Evolutionary conservation across 2,888 invertebrate genomes (phyloP), one percentile per base, ranked within the genome.

Genomic region (Cantharis lateralis): DNA sequence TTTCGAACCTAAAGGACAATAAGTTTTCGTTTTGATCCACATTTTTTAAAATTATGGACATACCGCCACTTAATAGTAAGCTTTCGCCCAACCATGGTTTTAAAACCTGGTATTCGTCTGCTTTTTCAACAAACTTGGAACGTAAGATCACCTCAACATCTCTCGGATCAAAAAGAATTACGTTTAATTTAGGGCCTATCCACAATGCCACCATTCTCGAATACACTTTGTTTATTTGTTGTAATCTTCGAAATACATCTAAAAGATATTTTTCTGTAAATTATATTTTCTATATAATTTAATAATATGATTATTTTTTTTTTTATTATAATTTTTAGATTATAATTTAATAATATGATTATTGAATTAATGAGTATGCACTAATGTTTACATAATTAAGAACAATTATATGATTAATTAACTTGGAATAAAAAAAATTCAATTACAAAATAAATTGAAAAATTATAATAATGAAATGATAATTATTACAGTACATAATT

Each of bases 51-150:
- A 32, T 7, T 24, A 24, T 24, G 4, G 5, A n/a, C 16, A 72
- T 75, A 80, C 83, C 83, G 24, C 75, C 70, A 76, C 81, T 82
- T 62, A 82, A 62, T 11, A 84, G 71, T 18, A 83, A 77, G 70
- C 83, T 81, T 18, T 83, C 82, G 15, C 84, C 84, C 15, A 84
- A 62, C 82, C 83, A 84, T 1, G 82, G 81, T 28, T 74, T 78
- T 13, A 83, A 62, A 48, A 79, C 82, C 15, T 75, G 68, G 68
- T 84, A 84, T 70, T 83, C 82, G 32, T 82, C 81, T 2, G 82
- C 80, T 73, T 83, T 83, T 62, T 78, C 76, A 69, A 82, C 79
- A 15, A 73, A 74, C 18, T 74, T 71, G 4, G 78, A 80, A 74
- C 78, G 77, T 11, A 84, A 68, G 10, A 84, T 64, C 9, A 81